phyloP scores from a whole-genome alignment of 2,113 vertebrate species.

The Orcinus orca region DNA sequence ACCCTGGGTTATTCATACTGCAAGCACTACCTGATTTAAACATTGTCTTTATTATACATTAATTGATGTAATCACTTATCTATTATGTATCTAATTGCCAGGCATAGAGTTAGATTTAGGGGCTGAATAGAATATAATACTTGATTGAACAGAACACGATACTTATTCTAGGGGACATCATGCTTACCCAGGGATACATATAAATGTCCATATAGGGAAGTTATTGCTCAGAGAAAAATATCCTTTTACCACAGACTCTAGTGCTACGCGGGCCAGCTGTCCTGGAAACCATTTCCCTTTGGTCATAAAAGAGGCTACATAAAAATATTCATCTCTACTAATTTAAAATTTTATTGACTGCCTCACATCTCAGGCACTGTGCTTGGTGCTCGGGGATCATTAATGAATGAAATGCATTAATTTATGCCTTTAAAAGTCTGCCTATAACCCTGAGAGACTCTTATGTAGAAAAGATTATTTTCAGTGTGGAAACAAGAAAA shows the following conservation, averaged over 20 bases:
- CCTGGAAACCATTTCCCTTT: conserved; percentile 36
- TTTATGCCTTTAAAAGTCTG: conserved; percentile 8
- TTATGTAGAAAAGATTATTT: conserved; percentile 20
- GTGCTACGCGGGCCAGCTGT: conserved; percentile 18
- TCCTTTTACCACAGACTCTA: conserved; percentile 22
- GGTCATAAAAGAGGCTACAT: conserved; percentile 50
- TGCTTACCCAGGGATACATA: background rate
- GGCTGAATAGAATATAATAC: background rate
- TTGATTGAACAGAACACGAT: background rate
- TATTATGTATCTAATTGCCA: background rate
- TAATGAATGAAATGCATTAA: conserved; percentile 20
- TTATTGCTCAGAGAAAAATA: conserved; percentile 53
- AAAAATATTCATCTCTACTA: conserved; percentile 46
- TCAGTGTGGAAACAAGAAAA: background rate
- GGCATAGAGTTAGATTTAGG: background rate
- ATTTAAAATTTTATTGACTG: conserved; percentile 47
- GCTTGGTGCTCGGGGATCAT: conserved; percentile 7
- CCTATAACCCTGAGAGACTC: background rate
- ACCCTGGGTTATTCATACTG: background rate
- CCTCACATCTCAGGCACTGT: conserved; percentile 44
- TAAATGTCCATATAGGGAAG: background rate
- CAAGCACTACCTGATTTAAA: background rate
- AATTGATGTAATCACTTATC: background rate
- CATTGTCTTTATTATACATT: background rate
- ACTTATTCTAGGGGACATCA: background rate